phyloP scores from a whole-genome alignment of 2,888 invertebrate genomes.

The Polymixis lichenea region DNA sequence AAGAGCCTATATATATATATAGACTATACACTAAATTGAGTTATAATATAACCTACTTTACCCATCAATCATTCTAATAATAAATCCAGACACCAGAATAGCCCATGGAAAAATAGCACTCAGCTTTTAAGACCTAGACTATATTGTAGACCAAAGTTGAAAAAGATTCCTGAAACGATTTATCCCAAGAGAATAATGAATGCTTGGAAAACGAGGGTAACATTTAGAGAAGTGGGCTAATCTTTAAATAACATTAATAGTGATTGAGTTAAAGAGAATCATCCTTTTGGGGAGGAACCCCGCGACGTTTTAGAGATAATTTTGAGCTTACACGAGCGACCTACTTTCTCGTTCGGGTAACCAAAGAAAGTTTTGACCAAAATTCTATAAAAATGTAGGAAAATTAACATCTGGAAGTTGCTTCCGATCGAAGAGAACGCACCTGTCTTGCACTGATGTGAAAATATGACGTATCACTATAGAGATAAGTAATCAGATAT shows the following conservation, averaged over 20 bases:
- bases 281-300: neutral
- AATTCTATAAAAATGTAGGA: neutral
- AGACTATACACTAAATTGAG: constrained; percentile 31
- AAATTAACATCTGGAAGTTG: neutral
- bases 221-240: constrained; percentile 34
- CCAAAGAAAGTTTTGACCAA: neutral
- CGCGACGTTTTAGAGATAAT: constrained; percentile 17
- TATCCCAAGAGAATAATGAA: constrained; percentile 21
- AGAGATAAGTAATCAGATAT: neutral
- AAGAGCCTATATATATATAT: no score
- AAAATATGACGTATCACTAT: neutral
- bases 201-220: constrained; percentile 12
- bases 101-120: constrained; percentile 30
- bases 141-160: constrained; percentile 35
- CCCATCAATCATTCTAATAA: constrained; percentile 57
- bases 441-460: neutral
- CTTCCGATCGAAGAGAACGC: constrained; percentile 2
- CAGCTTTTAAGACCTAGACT: constrained; percentile 22
- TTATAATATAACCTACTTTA: constrained; percentile 30
- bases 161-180: constrained; percentile 28
- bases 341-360: constrained; percentile 2
- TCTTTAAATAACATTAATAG: constrained; percentile 43
- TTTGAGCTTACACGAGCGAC: constrained; percentile 27
- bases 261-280: constrained; percentile 27
- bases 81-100: constrained; percentile 45